Conservation (phyloP, 2,797 vertebrate species). For the Limosa lapponica region DNA sequence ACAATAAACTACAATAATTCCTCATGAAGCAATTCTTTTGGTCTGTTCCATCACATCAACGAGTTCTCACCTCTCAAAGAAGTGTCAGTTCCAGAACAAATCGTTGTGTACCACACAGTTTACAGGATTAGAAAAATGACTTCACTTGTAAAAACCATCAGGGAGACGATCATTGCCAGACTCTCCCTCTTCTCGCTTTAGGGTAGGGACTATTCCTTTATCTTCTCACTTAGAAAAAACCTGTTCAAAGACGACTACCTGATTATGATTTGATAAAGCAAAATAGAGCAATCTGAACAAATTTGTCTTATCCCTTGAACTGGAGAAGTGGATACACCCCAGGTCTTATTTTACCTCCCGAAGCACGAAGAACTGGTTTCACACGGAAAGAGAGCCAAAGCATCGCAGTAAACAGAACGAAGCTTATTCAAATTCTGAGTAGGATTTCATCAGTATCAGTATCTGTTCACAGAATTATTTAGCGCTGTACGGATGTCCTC, state of each 20-base stretch:
- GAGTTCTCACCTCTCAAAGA: not conserved
- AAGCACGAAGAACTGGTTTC: conserved; percentile 42
- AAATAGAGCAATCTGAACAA: not conserved
- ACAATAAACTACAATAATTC: not conserved
- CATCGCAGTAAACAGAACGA: not conserved
- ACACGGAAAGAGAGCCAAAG: conserved; percentile 40
- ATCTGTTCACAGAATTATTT: conserved; percentile 4
- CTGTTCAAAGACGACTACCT: not conserved
- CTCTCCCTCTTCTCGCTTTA: not conserved
- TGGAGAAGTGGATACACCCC: not conserved
- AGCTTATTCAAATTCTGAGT: not conserved
- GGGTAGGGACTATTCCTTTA: not conserved
- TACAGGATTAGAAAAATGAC: not conserved
- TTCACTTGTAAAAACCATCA: not conserved
- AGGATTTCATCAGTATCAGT: not conserved
- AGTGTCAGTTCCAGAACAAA: not conserved
- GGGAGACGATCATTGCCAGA: not conserved
- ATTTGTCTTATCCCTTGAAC: not conserved
- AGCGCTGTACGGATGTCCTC: not conserved
- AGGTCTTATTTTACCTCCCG: conserved; percentile 1
- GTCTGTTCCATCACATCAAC: not conserved
- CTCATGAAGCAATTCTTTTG: not conserved
- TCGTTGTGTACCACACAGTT: not conserved
- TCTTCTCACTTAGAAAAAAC: not conserved
- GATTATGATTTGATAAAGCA: not conserved